A percentile compares a stretch with the other conserved stretches of the same genome.
These are phyloP conservation scores for Loriculus beryllinus DNA, from an alignment of 2,797 vertebrate species.

Conservation along the genomic window DNA sequence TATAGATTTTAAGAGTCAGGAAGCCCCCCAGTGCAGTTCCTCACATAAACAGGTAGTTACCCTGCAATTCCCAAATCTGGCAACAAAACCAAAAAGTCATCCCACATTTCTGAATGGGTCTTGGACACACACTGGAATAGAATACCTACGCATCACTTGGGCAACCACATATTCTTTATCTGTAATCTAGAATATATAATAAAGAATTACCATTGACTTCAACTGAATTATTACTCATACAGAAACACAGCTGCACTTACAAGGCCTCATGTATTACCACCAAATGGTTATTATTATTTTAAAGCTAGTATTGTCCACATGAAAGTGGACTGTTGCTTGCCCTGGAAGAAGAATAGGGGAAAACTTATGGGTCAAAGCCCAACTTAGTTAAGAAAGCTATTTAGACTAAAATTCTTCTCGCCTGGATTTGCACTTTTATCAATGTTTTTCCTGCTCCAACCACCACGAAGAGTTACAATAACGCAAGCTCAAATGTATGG, in stretches of 20 bases:
- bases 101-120: neutral
- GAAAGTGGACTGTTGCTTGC: neutral
- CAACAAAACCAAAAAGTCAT: neutral
- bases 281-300: neutral
- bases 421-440: neutral
- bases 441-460: neutral
- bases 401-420: neutral
- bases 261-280: neutral
- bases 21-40: neutral
- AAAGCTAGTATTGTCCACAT: neutral
- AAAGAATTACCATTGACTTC: neutral
- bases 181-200: rapidly evolving
- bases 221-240: neutral
- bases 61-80: neutral
- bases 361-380: neutral
- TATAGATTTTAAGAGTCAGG: neutral
- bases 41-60: rapidly evolving
- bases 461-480: neutral
- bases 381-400: neutral
- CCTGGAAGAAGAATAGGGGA: neutral
- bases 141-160: neutral
- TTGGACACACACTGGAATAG: neutral
- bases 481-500: rapidly evolving
- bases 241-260: neutral
- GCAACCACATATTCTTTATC: neutral